Conservation (phyloP, 2,888 invertebrate species). For the Trissonchulus sp. region DNA sequence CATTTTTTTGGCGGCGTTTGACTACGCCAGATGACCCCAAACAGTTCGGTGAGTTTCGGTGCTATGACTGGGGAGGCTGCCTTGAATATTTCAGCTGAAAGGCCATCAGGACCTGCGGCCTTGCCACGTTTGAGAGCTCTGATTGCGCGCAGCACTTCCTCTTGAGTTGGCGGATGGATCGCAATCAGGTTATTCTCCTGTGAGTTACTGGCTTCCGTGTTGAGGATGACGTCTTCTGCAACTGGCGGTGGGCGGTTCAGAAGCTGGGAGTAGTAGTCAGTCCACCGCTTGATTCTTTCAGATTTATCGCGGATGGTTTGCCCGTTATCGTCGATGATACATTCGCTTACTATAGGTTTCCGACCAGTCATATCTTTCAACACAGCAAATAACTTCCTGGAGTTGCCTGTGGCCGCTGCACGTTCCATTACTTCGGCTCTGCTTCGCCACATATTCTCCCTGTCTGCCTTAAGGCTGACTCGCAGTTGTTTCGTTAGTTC, state of each 20-base stretch:
- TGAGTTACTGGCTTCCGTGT: too few relatives aligned
- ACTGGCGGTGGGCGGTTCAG: neutral
- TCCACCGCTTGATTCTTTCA: neutral
- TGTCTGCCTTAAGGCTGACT: neutral
- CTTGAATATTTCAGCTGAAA: neutral
- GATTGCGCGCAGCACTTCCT: too few relatives aligned
- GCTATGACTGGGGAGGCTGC: too few relatives aligned
- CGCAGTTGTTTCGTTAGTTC: neutral
- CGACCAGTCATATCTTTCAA: neutral
- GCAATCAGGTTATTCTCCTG: too few relatives aligned
- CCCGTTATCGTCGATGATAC: neutral
- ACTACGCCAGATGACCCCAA: too few relatives aligned
- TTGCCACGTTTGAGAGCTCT: conserved; percentile 2
- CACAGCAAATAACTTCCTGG: neutral
- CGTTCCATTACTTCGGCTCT: conserved; percentile 1
- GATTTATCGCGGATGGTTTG: neutral
- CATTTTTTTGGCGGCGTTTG: too few relatives aligned
- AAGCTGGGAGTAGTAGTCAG: neutral
- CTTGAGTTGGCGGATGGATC: too few relatives aligned
- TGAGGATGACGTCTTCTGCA: neutral
- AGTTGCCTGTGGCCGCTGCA: neutral
- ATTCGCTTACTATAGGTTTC: conserved; percentile 5
- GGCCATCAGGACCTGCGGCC: neutral
- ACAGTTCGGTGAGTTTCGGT: too few relatives aligned
- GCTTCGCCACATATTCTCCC: neutral